phyloP scores from a whole-genome alignment of 2,797 vertebrate species.

The Coendou prehensilis region DNA sequence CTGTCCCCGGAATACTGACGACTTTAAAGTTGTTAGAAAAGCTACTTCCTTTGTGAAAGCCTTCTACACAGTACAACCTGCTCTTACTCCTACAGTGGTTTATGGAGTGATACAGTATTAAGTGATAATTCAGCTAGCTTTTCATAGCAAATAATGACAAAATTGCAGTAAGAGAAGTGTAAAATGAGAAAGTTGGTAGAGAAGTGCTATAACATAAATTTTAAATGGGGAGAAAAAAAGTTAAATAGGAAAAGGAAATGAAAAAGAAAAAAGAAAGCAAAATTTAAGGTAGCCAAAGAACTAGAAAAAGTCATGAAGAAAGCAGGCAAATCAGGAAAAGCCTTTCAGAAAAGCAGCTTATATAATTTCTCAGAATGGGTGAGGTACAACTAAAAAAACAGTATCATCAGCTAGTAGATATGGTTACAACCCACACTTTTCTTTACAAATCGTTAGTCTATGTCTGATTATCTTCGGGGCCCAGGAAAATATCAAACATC shows the following conservation, averaged over 20 bases:
- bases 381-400: neutral
- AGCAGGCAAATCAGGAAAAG: neutral
- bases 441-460: neutral
- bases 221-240: neutral
- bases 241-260: neutral
- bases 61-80: neutral
- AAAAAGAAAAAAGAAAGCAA: neutral
- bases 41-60: neutral
- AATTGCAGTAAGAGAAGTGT: neutral
- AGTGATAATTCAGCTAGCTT: slow-evolving; percentile 57
- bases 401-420: too few relatives aligned
- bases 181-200: slow-evolving; percentile 38
- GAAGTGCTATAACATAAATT: neutral
- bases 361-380: neutral
- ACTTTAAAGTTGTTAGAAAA: slow-evolving; percentile 58
- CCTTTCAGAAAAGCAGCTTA: neutral
- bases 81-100: slow-evolving; percentile 19
- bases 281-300: neutral
- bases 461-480: neutral
- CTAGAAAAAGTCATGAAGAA: neutral
- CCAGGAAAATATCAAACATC: neutral
- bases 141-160: neutral
- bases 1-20: slow-evolving; percentile 67
- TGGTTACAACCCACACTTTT: neutral
- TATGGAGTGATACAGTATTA: slow-evolving; percentile 67